phyloP scores from a whole-genome alignment of 2,888 invertebrate genomes.

The Cecidostiba fungosa region DNA sequence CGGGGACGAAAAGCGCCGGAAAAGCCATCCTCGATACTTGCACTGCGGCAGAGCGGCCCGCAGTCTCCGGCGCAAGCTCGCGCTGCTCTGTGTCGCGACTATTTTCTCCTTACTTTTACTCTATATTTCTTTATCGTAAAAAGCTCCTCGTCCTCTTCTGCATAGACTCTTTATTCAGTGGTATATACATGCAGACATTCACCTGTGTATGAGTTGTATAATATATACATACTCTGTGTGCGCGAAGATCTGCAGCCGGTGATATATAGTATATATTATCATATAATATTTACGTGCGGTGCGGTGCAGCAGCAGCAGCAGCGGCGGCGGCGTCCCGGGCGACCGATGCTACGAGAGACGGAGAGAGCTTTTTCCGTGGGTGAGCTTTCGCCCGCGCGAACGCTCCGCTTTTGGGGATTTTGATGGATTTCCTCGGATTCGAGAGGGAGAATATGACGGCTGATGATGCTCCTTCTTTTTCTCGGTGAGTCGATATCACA shows the following conservation, averaged over 20 bases:
- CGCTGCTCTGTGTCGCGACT: slow-evolving; percentile 27
- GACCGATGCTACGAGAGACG: neutral
- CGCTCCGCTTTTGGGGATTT: slow-evolving; percentile 5
- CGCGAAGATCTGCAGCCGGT: too few species aligned
- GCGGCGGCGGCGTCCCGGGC: slow-evolving; percentile 1
- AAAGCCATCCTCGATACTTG: slow-evolving; percentile 44
- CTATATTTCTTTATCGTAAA: too few species aligned
- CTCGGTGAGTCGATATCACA: slow-evolving; percentile 7
- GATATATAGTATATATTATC: too few species aligned
- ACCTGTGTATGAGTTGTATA: too few species aligned
- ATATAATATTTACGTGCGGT: neutral
- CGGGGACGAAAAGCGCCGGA: slow-evolving; percentile 46
- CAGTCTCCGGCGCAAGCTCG: slow-evolving; percentile 64
- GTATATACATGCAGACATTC: too few species aligned
- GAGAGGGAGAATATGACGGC: neutral
- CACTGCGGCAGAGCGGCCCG: slow-evolving; percentile 25
- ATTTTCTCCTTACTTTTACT: neutral
- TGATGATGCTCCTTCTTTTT: neutral
- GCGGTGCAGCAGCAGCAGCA: too few species aligned
- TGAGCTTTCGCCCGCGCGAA: slow-evolving; percentile 5
- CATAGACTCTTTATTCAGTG: too few species aligned
- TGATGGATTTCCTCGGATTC: neutral
- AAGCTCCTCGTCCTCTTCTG: too few species aligned
- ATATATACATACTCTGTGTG: too few species aligned
- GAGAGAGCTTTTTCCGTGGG: slow-evolving; percentile 3